phyloP scores from a whole-genome alignment of 2,113 vertebrate species.

The Sardina pilchardus region DNA sequence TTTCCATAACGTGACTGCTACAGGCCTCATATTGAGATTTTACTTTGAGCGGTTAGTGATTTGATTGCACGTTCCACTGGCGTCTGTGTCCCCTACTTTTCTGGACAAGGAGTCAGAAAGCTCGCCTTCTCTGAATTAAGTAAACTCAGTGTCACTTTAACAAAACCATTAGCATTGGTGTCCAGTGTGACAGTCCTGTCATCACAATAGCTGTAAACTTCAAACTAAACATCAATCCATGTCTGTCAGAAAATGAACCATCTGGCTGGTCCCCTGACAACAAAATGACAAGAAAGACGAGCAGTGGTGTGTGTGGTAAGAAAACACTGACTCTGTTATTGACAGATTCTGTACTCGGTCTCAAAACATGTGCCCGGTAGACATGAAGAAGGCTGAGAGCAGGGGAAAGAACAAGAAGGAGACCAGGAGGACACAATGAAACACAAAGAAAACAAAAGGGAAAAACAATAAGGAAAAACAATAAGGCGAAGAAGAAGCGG shows the following conservation, averaged over 20 bases:
- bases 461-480: conserved; percentile 2
- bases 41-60: too few species aligned
- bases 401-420: neutral
- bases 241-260: neutral
- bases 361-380: neutral
- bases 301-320: neutral
- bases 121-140: too few species aligned
- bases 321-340: neutral
- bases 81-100: too few species aligned
- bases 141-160: too few species aligned
- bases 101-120: too few species aligned
- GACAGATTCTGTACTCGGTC: neutral
- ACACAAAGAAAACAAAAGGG: neutral
- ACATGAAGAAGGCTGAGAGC: neutral
- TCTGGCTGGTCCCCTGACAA: neutral
- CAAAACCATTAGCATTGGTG: neutral
- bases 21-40: too few species aligned
- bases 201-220: neutral
- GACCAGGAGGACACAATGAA: neutral
- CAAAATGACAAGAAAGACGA: neutral
- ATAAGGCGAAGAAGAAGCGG: neutral
- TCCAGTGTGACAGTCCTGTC: neutral
- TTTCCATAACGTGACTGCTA: too few species aligned
- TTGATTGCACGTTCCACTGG: too few species aligned
- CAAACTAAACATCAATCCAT: neutral